Evolutionary conservation across 2,797 vertebrate genomes (phyloP).

Genomic region (Chaetophractus vellerosus): DNA sequence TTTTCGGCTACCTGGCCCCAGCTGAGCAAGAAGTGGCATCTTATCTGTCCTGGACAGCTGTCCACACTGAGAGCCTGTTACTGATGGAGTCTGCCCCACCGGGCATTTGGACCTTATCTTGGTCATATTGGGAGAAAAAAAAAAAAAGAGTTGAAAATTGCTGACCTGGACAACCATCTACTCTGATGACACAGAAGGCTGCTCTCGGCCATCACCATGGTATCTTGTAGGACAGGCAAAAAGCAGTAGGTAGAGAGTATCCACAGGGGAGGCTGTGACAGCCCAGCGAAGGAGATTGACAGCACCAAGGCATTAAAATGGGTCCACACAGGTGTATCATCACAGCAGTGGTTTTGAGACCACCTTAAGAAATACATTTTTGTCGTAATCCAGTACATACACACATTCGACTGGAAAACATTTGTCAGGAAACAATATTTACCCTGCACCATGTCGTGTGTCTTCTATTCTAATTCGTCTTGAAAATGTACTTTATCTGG

Average conservation of each 20-base stretch:
- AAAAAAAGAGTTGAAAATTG: not conserved
- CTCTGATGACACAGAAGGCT: not conserved
- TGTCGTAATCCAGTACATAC: accelerated
- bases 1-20: not conserved
- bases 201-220: accelerated
- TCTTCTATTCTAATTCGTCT: accelerated
- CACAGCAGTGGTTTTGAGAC: accelerated
- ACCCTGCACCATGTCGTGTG: not conserved
- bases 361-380: not conserved
- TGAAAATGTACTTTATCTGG: not conserved
- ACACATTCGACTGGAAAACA: accelerated
- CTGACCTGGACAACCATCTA: not conserved
- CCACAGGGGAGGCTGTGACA: accelerated
- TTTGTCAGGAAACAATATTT: not conserved
- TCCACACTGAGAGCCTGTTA: accelerated
- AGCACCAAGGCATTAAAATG: accelerated
- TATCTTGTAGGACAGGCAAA: not conserved
- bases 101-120: not conserved
- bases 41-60: not conserved
- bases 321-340: accelerated
- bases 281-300: accelerated
- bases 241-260: not conserved
- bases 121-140: not conserved
- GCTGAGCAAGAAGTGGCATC: not conserved
- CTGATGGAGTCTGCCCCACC: accelerated